phyloP scores from a whole-genome alignment of 2,113 vertebrate species.

The Recurvirostra avosetta region DNA sequence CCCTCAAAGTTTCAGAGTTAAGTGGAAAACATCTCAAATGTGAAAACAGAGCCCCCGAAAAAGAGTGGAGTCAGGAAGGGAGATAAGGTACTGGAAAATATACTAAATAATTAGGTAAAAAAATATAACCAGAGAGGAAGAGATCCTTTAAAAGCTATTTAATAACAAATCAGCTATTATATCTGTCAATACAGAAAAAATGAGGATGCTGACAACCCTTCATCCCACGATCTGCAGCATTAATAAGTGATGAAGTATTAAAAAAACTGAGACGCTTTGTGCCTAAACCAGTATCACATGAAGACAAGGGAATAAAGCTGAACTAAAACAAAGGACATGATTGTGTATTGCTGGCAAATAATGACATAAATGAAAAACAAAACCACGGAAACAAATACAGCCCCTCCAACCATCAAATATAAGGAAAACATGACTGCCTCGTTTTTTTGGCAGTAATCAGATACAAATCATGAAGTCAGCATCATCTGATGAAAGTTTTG shows the following conservation, averaged over 20 bases:
- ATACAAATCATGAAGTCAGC: background rate
- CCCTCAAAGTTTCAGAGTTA: constrained; percentile 29
- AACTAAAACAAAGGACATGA: constrained; percentile 57
- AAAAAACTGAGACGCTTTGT: constrained; percentile 55
- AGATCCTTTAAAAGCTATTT: constrained; percentile 51
- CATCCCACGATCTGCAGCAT: constrained; percentile 58
- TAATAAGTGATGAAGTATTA: constrained; percentile 73
- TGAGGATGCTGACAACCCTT: constrained; percentile 63
- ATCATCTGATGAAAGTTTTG: background rate
- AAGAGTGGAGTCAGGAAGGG: background rate
- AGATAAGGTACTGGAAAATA: constrained; percentile 15
- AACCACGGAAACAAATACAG: background rate
- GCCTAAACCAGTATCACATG: constrained; percentile 45
- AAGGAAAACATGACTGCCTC: background rate
- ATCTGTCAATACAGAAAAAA: constrained; percentile 66
- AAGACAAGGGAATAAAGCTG: constrained; percentile 60
- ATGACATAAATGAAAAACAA: constrained; percentile 8
- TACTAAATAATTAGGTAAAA: constrained; percentile 1
- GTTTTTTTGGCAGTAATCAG: background rate
- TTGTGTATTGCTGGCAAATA: constrained; percentile 28
- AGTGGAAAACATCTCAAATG: constrained; percentile 31
- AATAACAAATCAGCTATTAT: constrained; percentile 55
- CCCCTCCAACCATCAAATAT: background rate
- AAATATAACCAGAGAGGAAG: constrained; percentile 1
- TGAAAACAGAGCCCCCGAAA: background rate